Conservation (phyloP, 2,113 vertebrate genomes). For the Calypte anna region DNA sequence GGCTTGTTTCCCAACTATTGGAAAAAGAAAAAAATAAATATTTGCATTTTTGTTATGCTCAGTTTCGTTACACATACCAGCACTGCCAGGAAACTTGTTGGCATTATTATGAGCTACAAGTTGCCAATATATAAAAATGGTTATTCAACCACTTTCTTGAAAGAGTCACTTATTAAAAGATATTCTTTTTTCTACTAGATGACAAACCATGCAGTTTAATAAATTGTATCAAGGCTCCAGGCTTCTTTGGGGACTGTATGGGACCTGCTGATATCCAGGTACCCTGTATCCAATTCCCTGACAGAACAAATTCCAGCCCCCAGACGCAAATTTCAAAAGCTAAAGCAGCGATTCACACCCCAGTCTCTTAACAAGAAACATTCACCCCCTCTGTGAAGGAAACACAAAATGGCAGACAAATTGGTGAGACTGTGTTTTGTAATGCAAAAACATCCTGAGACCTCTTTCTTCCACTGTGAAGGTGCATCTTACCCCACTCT, state of each 20-base stretch:
- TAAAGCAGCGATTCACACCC: neutral
- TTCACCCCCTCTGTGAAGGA: neutral
- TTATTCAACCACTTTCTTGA: neutral
- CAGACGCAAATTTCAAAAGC: neutral
- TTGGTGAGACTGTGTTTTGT: neutral
- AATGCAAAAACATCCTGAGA: neutral
- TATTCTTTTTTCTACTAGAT: neutral
- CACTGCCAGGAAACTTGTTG: neutral
- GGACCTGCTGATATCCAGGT: neutral
- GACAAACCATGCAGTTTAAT: neutral
- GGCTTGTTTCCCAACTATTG: conserved; percentile 42
- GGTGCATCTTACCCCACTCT: neutral
- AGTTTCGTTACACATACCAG: conserved; percentile 5
- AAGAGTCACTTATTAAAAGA: neutral
- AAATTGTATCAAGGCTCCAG: neutral
- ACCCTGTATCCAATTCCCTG: neutral
- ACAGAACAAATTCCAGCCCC: neutral
- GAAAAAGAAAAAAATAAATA: conserved; percentile 60
- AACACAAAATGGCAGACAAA: conserved; percentile 1
- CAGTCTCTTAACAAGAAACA: neutral
- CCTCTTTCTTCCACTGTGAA: neutral
- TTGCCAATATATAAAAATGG: neutral
- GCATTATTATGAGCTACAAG: neutral
- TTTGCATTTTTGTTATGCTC: conserved; percentile 53
- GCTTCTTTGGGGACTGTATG: neutral